Evolutionary conservation across 2,113 vertebrate genomes (phyloP).

Genomic region (Xiphias gladius): DNA sequence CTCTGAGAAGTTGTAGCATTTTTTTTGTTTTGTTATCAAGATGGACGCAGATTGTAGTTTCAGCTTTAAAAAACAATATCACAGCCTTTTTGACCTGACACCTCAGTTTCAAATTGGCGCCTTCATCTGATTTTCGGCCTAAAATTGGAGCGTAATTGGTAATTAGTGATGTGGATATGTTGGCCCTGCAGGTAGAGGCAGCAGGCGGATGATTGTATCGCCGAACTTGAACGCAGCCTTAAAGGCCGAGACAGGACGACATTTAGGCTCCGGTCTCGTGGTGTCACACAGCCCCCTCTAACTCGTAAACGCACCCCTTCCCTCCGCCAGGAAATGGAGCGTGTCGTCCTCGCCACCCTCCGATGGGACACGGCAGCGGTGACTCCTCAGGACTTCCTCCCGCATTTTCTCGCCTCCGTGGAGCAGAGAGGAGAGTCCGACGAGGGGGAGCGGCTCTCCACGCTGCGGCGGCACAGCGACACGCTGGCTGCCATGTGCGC

Average conservation of each 20-base stretch:
- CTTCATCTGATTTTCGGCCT: too few species aligned
- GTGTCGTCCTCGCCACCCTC: conserved; percentile 82
- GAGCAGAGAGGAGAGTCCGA: conserved; percentile 38
- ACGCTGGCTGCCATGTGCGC: conserved; percentile 85
- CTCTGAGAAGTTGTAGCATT: too few species aligned
- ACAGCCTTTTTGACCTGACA: too few species aligned
- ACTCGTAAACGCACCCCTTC: background rate
- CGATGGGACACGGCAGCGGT: conserved; percentile 87
- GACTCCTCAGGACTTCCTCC: conserved; percentile 87
- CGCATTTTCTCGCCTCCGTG: conserved; percentile 80
- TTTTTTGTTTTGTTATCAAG: too few species aligned
- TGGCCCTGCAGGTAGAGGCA: too few species aligned
- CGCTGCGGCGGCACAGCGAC: conserved; percentile 83
- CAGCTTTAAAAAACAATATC: too few species aligned
- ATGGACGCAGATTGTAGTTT: too few species aligned
- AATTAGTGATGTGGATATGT: too few species aligned
- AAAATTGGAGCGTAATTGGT: too few species aligned
- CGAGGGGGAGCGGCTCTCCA: conserved; percentile 62
- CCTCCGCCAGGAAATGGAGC: conserved; percentile 85
- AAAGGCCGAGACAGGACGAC: background rate
- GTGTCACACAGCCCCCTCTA: background rate
- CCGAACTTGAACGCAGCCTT: background rate
- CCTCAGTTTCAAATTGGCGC: too few species aligned
- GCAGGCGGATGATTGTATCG: background rate
- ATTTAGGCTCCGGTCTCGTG: too few species aligned